Evolutionary conservation across 2,797 vertebrate genomes (phyloP).

Genomic region (Manis javanica): DNA sequence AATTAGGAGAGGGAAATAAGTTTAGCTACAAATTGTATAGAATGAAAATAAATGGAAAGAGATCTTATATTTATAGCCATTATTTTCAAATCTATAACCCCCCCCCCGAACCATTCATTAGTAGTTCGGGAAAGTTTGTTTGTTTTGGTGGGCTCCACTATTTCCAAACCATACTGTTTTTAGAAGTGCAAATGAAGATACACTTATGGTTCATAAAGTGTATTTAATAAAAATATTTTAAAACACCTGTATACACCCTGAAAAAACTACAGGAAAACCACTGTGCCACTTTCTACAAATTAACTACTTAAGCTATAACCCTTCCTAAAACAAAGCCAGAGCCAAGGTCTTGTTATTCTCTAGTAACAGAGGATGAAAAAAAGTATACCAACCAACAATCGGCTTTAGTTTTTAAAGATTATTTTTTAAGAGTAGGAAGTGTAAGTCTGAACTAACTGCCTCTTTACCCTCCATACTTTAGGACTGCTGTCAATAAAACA

Average conservation of each 20-base stretch:
- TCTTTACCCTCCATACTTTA: constrained; percentile 49
- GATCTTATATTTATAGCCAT: background rate
- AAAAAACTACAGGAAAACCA: constrained; percentile 18
- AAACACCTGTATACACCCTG: background rate
- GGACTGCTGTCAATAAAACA: constrained; percentile 37
- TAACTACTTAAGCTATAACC: background rate
- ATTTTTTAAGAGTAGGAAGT: background rate
- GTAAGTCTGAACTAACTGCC: background rate
- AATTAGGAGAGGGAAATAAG: background rate
- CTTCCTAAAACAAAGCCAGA: constrained; percentile 1
- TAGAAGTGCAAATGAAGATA: background rate
- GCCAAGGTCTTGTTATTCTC: background rate
- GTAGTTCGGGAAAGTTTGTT: background rate
- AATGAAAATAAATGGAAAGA: constrained; percentile 37
- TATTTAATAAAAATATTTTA: constrained; percentile 10
- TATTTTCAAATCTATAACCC: constrained; percentile 39
- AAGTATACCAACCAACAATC: background rate
- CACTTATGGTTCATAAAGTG: background rate
- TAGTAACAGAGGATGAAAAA: background rate
- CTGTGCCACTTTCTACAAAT: constrained; percentile 9
- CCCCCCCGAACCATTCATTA: constrained; percentile 17
- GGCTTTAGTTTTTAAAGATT: constrained; percentile 44
- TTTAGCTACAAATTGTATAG: background rate
- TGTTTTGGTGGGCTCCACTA: constrained; percentile 26
- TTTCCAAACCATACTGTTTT: constrained; percentile 48